These are phyloP conservation scores for Allobates femoralis DNA, from an alignment of 2,797 vertebrate species.

Conservation along the genomic window DNA sequence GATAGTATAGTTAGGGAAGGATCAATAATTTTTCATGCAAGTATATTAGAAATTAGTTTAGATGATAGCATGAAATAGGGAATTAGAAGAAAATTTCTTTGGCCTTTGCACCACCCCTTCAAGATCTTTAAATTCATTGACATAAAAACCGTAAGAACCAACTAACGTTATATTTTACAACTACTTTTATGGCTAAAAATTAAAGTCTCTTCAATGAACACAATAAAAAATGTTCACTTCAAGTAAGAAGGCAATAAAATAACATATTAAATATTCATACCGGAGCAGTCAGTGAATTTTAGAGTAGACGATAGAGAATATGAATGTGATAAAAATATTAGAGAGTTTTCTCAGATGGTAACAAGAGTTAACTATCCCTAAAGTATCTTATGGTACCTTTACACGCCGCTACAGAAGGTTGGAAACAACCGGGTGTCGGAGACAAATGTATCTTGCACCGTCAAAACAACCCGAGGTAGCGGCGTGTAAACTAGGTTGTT, in stretches of 20 bases:
- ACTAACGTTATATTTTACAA: slow-evolving; percentile 28
- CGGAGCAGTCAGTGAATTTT: slow-evolving; percentile 11
- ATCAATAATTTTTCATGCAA: too few species aligned
- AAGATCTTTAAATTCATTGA: background rate
- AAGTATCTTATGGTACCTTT: too few species aligned
- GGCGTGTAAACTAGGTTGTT: too few species aligned
- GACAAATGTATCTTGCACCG: too few species aligned
- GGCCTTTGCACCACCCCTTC: background rate
- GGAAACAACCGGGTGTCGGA: too few species aligned
- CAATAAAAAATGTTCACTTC: slow-evolving; percentile 11
- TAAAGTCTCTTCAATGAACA: slow-evolving; percentile 22
- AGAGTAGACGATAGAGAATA: slow-evolving; percentile 4
- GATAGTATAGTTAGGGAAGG: too few species aligned
- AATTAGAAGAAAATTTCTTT: background rate
- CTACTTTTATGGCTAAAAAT: slow-evolving; percentile 14
- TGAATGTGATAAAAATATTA: slow-evolving; percentile 10
- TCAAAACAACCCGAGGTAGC: too few species aligned
- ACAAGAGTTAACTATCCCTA: slow-evolving; percentile 16
- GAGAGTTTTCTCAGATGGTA: background rate
- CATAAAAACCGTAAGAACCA: slow-evolving; percentile 32
- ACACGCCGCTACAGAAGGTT: too few species aligned
- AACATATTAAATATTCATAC: slow-evolving; percentile 16
- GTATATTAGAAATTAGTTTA: too few species aligned
- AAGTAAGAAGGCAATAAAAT: slow-evolving; percentile 14
- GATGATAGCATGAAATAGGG: too few species aligned